These are phyloP conservation scores for Aplocera efformata DNA, from an alignment of 2,888 invertebrate genomes.

Conservation along the genomic window DNA sequence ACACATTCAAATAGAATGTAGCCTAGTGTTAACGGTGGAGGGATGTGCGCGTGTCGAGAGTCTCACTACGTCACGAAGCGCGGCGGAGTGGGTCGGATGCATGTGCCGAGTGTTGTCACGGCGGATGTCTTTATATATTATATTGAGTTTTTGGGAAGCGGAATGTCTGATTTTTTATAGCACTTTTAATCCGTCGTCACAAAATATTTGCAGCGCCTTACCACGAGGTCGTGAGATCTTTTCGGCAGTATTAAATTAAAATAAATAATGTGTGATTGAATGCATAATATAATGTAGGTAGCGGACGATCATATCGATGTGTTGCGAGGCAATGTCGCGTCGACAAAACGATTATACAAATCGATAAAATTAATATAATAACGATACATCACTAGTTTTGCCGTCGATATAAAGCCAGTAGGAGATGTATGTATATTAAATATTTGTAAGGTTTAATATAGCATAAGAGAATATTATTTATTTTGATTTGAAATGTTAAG, in stretches of 20 bases:
- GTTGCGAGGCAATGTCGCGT: conserved; percentile 22
- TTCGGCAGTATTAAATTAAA: conserved; percentile 75
- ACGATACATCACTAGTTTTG: conserved; percentile 44
- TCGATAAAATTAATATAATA: conserved; percentile 38
- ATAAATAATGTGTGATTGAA: conserved; percentile 52
- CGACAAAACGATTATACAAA: conserved; percentile 25
- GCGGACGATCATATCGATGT: conserved; percentile 22
- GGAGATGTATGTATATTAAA: conserved; percentile 40
- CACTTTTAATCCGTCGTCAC: conserved; percentile 31
- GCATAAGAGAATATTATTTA: conserved; percentile 34
- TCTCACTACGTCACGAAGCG: conserved; percentile 32
- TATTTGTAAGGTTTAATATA: conserved; percentile 28
- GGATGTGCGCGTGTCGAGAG: conserved; percentile 29
- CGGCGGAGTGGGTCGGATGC: conserved; percentile 37
- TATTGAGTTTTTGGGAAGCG: conserved; percentile 10
- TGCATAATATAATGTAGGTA: conserved; percentile 46
- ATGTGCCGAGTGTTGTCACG: conserved; percentile 37
- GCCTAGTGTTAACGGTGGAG: conserved; percentile 21
- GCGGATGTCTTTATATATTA: conserved; percentile 25
- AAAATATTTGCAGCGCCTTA: conserved; percentile 39
- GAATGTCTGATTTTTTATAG: too few relatives aligned
- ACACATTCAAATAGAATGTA: conserved; percentile 15
- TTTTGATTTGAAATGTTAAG: conserved; percentile 28
- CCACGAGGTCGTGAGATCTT: conserved; percentile 44
- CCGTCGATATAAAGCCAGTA: conserved; percentile 52